These are phyloP conservation scores for Mareca penelope DNA, from an alignment of 2,797 vertebrate genomes.

Conservation along the genomic window DNA sequence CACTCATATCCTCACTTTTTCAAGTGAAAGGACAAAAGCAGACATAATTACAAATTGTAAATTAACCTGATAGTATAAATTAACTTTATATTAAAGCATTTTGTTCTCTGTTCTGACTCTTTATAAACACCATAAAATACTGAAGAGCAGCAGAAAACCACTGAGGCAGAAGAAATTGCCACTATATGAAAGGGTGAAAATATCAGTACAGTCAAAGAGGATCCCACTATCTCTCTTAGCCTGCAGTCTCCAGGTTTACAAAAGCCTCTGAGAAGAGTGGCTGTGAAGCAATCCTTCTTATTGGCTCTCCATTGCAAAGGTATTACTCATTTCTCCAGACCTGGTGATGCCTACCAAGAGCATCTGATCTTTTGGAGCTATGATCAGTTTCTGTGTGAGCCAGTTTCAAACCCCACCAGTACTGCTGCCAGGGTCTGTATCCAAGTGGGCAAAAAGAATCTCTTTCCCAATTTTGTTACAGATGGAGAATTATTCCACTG, in stretches of 20 bases:
- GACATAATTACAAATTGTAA: not conserved
- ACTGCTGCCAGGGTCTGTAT: accelerated
- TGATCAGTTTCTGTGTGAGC: not conserved
- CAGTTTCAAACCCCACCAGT: not conserved
- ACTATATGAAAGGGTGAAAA: not conserved
- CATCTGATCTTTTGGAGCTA: not conserved
- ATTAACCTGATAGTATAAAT: not conserved
- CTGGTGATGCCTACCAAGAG: accelerated
- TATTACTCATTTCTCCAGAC: not conserved
- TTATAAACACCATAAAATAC: not conserved
- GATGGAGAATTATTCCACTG: not conserved
- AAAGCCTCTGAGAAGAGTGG: not conserved
- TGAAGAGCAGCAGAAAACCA: not conserved
- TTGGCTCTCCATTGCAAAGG: accelerated
- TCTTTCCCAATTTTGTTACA: not conserved
- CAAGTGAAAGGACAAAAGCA: not conserved
- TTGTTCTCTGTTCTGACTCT: not conserved
- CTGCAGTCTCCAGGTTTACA: not conserved
- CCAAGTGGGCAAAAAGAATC: not conserved
- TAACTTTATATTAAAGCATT: not conserved
- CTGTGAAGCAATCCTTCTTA: not conserved
- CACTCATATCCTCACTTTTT: not conserved
- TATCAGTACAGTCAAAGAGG: not conserved
- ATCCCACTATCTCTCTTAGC: not conserved
- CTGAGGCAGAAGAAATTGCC: not conserved